These are phyloP conservation scores for Clarias magur DNA, from an alignment of 2,113 vertebrate species.

Conservation along the genomic window DNA sequence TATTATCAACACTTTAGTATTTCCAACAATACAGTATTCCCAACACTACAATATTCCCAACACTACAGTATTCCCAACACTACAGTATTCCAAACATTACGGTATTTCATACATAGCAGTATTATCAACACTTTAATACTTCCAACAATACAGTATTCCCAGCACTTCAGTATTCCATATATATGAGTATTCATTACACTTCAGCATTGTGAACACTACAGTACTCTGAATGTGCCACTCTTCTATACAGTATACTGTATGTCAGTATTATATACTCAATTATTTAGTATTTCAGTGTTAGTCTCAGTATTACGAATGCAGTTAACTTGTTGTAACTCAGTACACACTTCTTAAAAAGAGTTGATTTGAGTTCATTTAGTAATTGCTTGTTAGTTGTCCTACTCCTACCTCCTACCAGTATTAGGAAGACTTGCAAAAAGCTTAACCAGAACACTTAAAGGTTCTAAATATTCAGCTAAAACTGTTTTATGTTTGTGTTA, in stretches of 20 bases:
- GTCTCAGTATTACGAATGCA: neutral
- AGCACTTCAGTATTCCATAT: neutral
- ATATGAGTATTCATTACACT: neutral
- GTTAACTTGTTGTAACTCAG: neutral
- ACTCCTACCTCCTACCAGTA: neutral
- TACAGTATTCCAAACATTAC: neutral
- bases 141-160: accelerated
- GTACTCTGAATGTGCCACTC: neutral
- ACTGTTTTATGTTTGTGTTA: too few species aligned
- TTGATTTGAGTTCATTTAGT: neutral
- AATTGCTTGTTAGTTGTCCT: neutral
- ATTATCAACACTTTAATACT: too few species aligned
- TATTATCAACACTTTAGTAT: neutral
- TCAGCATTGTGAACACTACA: neutral
- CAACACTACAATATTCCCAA: neutral
- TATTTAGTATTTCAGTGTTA: too few species aligned
- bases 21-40: too few species aligned
- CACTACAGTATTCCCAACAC: neutral
- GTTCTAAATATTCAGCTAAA: neutral
- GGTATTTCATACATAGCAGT: too few species aligned
- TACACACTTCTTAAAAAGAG: neutral
- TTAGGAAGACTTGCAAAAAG: neutral
- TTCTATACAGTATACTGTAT: neutral
- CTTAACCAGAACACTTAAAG: neutral
- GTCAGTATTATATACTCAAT: neutral